Percentiles rank a stretch among this genome's conserved stretches.
These are phyloP conservation scores for Phorcus lineatus DNA, from an alignment of 2,888 invertebrate species.

Conservation along the genomic window DNA sequence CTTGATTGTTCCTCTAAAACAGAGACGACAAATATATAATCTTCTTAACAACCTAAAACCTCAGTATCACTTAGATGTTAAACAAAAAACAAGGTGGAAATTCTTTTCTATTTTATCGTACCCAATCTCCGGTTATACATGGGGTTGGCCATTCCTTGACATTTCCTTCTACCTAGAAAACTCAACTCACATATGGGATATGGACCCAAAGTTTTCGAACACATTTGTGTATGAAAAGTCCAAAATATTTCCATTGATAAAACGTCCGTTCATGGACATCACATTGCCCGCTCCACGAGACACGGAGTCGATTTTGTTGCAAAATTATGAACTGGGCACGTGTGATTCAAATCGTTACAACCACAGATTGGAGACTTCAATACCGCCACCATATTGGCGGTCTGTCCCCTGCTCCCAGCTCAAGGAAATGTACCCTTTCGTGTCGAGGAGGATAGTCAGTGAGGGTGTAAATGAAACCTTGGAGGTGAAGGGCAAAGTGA, in stretches of 20 bases:
- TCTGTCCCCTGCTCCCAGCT: slow-evolving; percentile 40
- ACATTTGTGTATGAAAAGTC: slow-evolving; percentile 32
- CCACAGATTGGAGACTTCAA: slow-evolving; percentile 34
- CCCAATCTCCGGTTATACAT: slow-evolving; percentile 28
- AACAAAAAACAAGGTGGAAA: slow-evolving; percentile 38
- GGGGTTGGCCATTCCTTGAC: slow-evolving; percentile 51
- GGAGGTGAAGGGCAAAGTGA: slow-evolving; percentile 23
- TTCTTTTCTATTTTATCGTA: slow-evolving; percentile 36
- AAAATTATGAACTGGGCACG: slow-evolving; percentile 29
- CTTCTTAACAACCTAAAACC: slow-evolving; percentile 28
- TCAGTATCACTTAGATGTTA: slow-evolving; percentile 26
- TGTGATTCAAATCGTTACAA: slow-evolving; percentile 36
- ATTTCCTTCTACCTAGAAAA: slow-evolving; percentile 47
- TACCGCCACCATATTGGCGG: background rate
- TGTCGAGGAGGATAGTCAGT: slow-evolving; percentile 25
- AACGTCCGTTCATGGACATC: slow-evolving; percentile 40
- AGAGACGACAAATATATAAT: slow-evolving; percentile 7
- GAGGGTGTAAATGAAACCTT: slow-evolving; percentile 42
- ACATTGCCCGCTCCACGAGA: slow-evolving; percentile 42
- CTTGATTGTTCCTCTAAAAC: slow-evolving; percentile 33
- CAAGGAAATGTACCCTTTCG: slow-evolving; percentile 39
- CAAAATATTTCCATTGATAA: slow-evolving; percentile 39
- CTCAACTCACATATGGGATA: slow-evolving; percentile 46
- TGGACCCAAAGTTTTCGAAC: slow-evolving; percentile 23
- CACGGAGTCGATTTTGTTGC: slow-evolving; percentile 28